Percentiles rank a stretch among this genome's conserved stretches.
Conservation (phyloP, 2,113 vertebrate genomes). For the Psittacara wagleri region DNA sequence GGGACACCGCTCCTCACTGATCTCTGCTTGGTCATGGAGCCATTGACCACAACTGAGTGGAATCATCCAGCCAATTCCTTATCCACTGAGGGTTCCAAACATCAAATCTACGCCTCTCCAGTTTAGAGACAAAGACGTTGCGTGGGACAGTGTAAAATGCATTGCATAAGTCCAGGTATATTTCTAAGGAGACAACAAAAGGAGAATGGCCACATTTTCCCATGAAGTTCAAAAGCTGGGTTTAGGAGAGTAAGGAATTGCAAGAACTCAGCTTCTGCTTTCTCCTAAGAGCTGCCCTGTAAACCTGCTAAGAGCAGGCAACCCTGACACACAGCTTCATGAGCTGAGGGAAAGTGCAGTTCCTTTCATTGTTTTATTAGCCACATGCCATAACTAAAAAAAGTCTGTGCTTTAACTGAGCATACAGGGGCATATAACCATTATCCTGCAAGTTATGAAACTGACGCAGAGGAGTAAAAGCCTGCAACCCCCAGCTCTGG, state of each 20-base stretch:
- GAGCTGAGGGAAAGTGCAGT: not conserved
- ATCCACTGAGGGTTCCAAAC: not conserved
- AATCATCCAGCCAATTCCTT: not conserved
- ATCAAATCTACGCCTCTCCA: not conserved
- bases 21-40: not conserved
- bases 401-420: not conserved
- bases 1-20: not conserved
- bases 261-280: not conserved
- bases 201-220: not conserved
- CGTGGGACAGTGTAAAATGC: not conserved
- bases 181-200: not conserved
- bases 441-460: not conserved
- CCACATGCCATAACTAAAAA: not conserved
- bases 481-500: not conserved
- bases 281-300: not conserved
- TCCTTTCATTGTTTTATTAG: not conserved
- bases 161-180: not conserved
- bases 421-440: not conserved
- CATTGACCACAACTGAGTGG: not conserved
- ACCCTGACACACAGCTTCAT: not conserved
- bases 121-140: not conserved
- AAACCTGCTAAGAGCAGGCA: not conserved
- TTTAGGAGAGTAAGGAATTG: not conserved
- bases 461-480: not conserved
- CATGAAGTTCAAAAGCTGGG: not conserved